A percentile compares a stretch with the other conserved stretches of the same genome.
These are phyloP conservation scores for Drymodes brunneopygia DNA, from an alignment of 2,113 vertebrate genomes.

Conservation along the genomic window DNA sequence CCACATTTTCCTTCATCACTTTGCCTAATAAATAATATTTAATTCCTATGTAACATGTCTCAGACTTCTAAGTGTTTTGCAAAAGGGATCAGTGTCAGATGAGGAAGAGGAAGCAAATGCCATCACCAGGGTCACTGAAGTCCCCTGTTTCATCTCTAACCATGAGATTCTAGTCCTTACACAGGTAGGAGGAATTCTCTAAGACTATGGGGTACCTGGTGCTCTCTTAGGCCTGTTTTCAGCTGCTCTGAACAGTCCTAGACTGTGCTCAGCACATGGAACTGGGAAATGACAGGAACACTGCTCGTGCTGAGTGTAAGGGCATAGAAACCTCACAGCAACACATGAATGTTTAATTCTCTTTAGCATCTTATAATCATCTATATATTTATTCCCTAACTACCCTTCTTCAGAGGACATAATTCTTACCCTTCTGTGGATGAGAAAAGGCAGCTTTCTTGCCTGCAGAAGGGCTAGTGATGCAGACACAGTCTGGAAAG, in stretches of 20 bases:
- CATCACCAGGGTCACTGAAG: not conserved
- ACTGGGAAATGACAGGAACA: not conserved
- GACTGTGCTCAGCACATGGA: not conserved
- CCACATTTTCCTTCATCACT: not conserved
- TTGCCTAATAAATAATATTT: not conserved
- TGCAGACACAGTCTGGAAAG: not conserved
- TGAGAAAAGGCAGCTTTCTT: not conserved
- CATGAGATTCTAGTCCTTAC: not conserved
- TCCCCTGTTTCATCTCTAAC: not conserved
- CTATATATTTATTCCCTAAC: not conserved
- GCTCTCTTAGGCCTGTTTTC: not conserved
- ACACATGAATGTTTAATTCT: not conserved
- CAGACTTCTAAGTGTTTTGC: not conserved
- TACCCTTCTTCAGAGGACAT: not conserved
- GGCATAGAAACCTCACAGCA: not conserved
- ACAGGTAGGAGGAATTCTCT: not conserved
- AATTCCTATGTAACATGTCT: not conserved
- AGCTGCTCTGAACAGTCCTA: not conserved
- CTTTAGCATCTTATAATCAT: not conserved
- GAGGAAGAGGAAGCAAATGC: not conserved
- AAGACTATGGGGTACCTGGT: not conserved
- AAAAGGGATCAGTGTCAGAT: not conserved
- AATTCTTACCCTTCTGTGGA: not conserved
- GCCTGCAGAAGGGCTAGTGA: not conserved
- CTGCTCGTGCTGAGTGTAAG: fast-evolving